Evolutionary conservation across 2,797 vertebrate genomes (phyloP), one percentile per base, ranked within the genome.

Genomic region (Gambelia wislizenii): DNA sequence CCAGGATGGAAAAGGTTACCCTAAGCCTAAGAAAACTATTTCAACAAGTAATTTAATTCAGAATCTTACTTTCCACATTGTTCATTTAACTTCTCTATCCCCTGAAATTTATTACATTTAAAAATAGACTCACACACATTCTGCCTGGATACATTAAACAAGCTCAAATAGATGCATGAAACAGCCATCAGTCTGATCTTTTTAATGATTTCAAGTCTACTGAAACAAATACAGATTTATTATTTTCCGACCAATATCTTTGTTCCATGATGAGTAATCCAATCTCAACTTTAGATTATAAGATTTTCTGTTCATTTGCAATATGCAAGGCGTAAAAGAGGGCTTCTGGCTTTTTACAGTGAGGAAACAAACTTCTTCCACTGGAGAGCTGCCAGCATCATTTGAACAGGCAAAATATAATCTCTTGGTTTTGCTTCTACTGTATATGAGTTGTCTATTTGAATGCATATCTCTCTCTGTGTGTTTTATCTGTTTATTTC

Each of bases 101-200:
- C 92, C 44, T 89, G 88, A 82, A 93, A 95, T 96, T 93, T 93
- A 93, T 94, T 95, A 92, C 85, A 78, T 42, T n/a, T 88, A 89
- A 93, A 95, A 94, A 84, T 86, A 96, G 95, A 96, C 96, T 95
- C 93, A 95, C 93, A 91, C n/a, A 91, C 95, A 94, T 95, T 96
- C 89, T 86, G 87, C 93, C 93, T 95, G 85, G 54, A 84, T 95
- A 86, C 84, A 47, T 94, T 93, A 75, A 95, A 93, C 83, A 92
- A 87, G 87, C 91, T 95, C 93, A 93, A 93, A 94, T 91, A 95
- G 92, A 93, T 91, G 82, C 44, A 92, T 85, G 92, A 72, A 95
- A 93, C 85, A 95, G 44, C 85, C 91, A 89, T 91, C 91, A 92
- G 81, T 96, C 94, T 95, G 92, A 94, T 95, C 91, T 92, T 92